phyloP scores from a whole-genome alignment of 2,888 invertebrate species.

The Lordiphosa andalusiaca region DNA sequence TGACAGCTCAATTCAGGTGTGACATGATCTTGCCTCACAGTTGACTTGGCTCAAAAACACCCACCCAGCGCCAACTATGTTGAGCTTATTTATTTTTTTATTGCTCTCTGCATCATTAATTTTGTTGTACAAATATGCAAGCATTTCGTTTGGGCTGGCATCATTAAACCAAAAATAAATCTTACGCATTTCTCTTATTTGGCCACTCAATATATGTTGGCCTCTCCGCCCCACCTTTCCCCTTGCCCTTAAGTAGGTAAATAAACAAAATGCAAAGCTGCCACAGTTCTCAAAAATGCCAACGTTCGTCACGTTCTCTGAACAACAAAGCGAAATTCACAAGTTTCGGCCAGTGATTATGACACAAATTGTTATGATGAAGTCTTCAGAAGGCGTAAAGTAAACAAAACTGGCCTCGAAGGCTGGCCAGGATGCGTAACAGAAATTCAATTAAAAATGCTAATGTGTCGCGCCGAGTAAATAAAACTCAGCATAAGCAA shows the following conservation, averaged over 20 bases:
- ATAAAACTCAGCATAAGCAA: conserved; percentile 25
- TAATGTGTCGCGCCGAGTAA: conserved; percentile 35
- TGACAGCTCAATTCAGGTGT: conserved; percentile 60
- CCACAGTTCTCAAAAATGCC: conserved; percentile 41
- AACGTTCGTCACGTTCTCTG: conserved; percentile 55
- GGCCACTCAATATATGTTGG: conserved; percentile 32
- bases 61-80: conserved; percentile 32
- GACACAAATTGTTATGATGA: conserved; percentile 34
- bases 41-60: background rate
- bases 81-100: conserved; percentile 26
- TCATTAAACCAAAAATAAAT: conserved; percentile 58
- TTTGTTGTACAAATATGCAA: conserved; percentile 24
- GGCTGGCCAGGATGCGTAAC: conserved; percentile 33
- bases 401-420: conserved; percentile 33
- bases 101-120: conserved; percentile 43
- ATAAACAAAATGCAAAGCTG: conserved; percentile 52
- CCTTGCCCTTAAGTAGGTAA: conserved; percentile 23
- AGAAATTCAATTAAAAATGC: conserved; percentile 58
- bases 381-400: conserved; percentile 16
- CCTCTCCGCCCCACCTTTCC: conserved; percentile 12
- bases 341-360: conserved; percentile 31
- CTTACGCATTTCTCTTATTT: conserved; percentile 48
- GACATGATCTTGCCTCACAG: conserved; percentile 42
- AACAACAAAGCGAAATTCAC: conserved; percentile 13
- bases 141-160: conserved; percentile 27